Conservation (phyloP, 53 echinoderm and acorn worm species). For the Holothuria scabra region DNA sequence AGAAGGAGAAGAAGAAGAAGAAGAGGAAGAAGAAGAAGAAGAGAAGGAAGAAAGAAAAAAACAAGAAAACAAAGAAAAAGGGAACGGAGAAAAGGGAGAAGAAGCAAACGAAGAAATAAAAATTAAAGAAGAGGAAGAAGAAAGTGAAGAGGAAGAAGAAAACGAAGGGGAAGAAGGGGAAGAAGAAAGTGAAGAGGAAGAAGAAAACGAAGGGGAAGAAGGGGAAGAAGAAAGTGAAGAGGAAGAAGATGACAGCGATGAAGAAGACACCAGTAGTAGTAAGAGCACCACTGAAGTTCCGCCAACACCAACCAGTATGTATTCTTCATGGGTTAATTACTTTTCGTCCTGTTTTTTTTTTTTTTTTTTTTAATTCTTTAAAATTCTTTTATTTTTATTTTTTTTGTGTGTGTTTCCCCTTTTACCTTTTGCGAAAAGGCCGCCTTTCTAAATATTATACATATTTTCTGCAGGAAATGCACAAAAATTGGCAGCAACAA, state of each 20-base stretch:
- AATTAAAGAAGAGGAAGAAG: not conserved
- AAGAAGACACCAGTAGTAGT: too few species aligned
- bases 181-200: not conserved
- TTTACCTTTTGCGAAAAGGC: too few species aligned
- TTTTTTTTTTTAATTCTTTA: too few species aligned
- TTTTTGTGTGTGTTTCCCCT: too few species aligned
- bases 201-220: not conserved
- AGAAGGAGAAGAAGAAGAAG: not conserved
- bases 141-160: not conserved
- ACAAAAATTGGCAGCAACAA: too few species aligned
- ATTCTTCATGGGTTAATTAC: too few species aligned
- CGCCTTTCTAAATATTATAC: too few species aligned
- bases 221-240: not conserved
- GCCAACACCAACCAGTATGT: too few species aligned
- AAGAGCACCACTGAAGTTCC: too few species aligned
- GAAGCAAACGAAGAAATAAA: not conserved
- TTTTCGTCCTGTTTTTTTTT: too few species aligned
- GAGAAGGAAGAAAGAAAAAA: not conserved
- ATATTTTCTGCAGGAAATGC: too few species aligned
- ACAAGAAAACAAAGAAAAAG: not conserved
- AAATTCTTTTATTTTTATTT: too few species aligned
- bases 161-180: not conserved
- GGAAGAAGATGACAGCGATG: not conserved
- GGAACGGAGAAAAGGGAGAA: not conserved
- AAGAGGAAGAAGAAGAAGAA: not conserved